These are phyloP conservation scores for Hypsibius dujardini DNA, from an alignment of 1,140 invertebrate genomes.

Conservation along the genomic window DNA sequence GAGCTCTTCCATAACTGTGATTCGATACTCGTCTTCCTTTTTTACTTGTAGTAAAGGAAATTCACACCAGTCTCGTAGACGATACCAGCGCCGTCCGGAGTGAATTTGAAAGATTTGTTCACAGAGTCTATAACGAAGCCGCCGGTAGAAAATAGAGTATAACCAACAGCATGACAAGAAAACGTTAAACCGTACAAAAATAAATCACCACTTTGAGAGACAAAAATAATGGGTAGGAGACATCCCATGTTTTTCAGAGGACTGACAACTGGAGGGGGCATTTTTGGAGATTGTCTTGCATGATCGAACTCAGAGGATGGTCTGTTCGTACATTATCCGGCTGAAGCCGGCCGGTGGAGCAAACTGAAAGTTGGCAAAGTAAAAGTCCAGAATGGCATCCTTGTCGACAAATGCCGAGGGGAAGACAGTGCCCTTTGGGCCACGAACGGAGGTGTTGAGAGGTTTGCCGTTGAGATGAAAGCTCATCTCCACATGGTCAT, in stretches of 20 bases:
- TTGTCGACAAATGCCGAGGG: conserved; percentile 70
- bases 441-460: conserved; percentile 61
- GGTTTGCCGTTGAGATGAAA: conserved; percentile 83
- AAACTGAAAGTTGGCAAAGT: conserved; percentile 69
- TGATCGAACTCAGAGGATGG: conserved; percentile 54
- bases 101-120: background rate
- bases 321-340: conserved; percentile 90
- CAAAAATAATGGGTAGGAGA: background rate
- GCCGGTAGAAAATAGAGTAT: no score
- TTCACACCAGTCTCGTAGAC: background rate
- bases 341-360: conserved; percentile 73
- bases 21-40: background rate
- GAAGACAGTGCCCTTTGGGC: conserved; percentile 73
- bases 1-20: background rate
- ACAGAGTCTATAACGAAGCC: background rate
- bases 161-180: background rate
- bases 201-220: background rate
- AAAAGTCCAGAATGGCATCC: conserved; percentile 84
- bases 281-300: background rate
- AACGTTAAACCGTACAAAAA: background rate
- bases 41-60: conserved; percentile 7
- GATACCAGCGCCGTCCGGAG: background rate
- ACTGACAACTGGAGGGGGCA: background rate
- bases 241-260: background rate
- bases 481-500: conserved; percentile 88